phyloP scores from a whole-genome alignment of 2,888 invertebrate genomes.

The Cancer borealis region DNA sequence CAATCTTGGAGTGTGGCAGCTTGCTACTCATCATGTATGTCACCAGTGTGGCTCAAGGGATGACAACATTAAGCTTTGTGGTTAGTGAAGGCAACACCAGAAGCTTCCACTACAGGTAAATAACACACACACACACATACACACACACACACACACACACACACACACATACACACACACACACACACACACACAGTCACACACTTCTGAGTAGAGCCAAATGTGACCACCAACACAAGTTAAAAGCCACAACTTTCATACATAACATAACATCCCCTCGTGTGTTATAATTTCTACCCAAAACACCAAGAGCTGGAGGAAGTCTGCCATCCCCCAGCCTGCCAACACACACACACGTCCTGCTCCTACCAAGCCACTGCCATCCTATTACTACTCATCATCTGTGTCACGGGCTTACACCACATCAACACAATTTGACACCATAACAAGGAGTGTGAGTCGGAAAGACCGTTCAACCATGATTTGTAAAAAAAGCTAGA shows the following conservation, averaged over 20 bases:
- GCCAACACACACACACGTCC: not conserved
- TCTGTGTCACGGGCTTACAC: not conserved
- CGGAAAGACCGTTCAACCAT: not conserved
- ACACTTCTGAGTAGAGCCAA: not conserved
- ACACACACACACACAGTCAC: not conserved
- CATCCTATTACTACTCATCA: not conserved
- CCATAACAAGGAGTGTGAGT: not conserved
- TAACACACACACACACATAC: too few species aligned
- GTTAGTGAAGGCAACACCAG: not conserved
- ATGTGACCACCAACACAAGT: not conserved
- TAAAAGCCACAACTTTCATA: not conserved
- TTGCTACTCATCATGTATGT: not conserved
- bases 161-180: slow-evolving; percentile 34
- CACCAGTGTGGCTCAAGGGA: not conserved
- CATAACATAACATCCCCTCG: too few species aligned
- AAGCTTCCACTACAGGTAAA: too few species aligned
- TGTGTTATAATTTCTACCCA: not conserved
- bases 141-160: not conserved
- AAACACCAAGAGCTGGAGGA: not conserved
- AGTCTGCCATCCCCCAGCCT: not conserved
- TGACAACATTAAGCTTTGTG: not conserved
- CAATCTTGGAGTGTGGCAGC: not conserved
- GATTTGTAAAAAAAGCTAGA: not conserved
- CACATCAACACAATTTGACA: not conserved
- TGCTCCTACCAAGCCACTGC: not conserved